These are phyloP conservation scores for Podarcis raffonei DNA, from an alignment of 2,113 vertebrate species.

Conservation along the genomic window DNA sequence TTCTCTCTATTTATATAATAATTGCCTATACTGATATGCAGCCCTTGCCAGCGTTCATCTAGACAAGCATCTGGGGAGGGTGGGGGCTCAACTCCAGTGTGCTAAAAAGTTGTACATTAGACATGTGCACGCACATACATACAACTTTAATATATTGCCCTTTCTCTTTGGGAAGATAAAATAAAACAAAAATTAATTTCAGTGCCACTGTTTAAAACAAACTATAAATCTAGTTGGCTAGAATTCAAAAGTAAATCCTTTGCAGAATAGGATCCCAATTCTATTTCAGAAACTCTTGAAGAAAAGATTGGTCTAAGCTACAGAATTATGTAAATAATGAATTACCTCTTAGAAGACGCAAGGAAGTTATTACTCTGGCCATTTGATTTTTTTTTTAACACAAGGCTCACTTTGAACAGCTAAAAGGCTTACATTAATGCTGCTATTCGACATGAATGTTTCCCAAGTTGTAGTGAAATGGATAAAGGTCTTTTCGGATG, in stretches of 20 bases:
- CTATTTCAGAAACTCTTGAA: conserved; percentile 67
- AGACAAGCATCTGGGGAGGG: conserved; percentile 13
- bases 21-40: conserved; percentile 65
- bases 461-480: conserved; percentile 81
- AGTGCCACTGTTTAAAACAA: conserved; percentile 72
- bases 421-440: conserved; percentile 79
- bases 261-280: conserved; percentile 57
- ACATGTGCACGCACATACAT: conserved; percentile 32
- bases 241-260: conserved; percentile 67
- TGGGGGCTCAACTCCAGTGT: neutral
- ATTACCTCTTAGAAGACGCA: conserved; percentile 74
- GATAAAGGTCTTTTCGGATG: conserved; percentile 84
- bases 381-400: conserved; percentile 64
- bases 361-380: conserved; percentile 70
- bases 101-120: conserved; percentile 3
- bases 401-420: conserved; percentile 76
- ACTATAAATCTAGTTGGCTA: conserved; percentile 66
- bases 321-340: conserved; percentile 76
- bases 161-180: conserved; percentile 68
- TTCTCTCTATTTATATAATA: conserved; percentile 65
- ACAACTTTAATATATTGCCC: conserved; percentile 45
- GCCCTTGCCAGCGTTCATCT: conserved; percentile 50
- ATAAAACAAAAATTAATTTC: conserved; percentile 72
- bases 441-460: conserved; percentile 77
- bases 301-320: conserved; percentile 68